phyloP scores from a whole-genome alignment of 2,797 vertebrate genomes.

The Sebastes kiyomatsui region DNA sequence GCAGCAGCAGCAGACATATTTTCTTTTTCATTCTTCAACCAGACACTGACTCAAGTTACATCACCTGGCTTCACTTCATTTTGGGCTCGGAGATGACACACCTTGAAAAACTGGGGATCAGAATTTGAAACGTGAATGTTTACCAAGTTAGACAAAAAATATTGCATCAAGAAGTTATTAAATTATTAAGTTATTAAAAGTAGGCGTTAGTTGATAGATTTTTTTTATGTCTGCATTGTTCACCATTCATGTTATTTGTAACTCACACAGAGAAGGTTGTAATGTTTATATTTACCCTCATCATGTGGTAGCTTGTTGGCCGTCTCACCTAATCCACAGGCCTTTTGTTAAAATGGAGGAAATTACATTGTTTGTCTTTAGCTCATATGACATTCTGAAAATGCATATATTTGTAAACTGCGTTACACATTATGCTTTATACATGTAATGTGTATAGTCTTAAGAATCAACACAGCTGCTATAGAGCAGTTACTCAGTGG shows the following conservation, averaged over 20 bases:
- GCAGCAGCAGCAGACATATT: too few species aligned
- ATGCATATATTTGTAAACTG: background rate
- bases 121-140: background rate
- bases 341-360: background rate
- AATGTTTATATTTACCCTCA: background rate
- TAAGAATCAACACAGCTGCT: background rate
- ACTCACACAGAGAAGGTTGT: background rate
- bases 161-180: too few species aligned
- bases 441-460: background rate
- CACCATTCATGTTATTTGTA: background rate
- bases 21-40: background rate
- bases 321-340: background rate
- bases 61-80: background rate
- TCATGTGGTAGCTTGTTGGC: background rate
- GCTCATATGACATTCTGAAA: background rate
- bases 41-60: background rate
- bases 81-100: background rate
- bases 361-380: background rate
- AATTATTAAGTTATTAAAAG: too few species aligned
- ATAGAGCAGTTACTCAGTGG: background rate
- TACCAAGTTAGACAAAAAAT: background rate
- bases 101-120: background rate
- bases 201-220: background rate
- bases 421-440: background rate
- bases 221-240: background rate